Percentiles rank a stretch among this genome's conserved stretches.
These are phyloP conservation scores for Otolemur crassicaudatus DNA, from an alignment of 2,797 vertebrate genomes.

Conservation along the genomic window DNA sequence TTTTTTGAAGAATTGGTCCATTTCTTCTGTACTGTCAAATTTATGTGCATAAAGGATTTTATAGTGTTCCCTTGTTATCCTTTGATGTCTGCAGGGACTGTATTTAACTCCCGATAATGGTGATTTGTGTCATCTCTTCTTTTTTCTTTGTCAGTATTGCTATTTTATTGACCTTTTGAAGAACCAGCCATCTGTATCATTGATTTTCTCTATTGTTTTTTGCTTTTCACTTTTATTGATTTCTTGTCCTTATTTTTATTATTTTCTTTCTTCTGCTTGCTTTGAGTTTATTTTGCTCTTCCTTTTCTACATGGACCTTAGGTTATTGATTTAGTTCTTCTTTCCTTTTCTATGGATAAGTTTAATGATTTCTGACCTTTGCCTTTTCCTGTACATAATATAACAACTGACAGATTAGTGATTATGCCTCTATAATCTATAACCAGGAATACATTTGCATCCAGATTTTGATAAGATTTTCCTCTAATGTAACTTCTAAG, in stretches of 20 bases:
- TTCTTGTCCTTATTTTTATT: background rate
- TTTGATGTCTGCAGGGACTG: background rate
- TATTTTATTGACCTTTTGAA: background rate
- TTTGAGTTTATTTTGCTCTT: background rate
- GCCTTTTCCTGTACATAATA: background rate
- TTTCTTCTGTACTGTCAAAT: background rate
- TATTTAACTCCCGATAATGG: background rate
- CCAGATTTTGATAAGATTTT: background rate
- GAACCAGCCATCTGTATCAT: background rate
- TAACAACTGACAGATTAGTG: background rate
- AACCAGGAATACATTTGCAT: background rate
- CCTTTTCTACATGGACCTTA: background rate
- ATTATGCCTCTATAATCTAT: background rate
- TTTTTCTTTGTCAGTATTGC: background rate
- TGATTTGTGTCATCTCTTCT: background rate
- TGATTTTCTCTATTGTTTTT: background rate
- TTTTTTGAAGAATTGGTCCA: background rate
- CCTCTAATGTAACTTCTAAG: background rate
- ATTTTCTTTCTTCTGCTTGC: background rate
- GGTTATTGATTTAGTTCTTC: background rate
- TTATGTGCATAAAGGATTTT: background rate
- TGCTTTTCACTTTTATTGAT: background rate
- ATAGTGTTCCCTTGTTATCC: background rate
- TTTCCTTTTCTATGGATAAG: background rate
- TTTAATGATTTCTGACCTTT: background rate